Base-by-base conservation (phyloP, 2,888 invertebrate genomes). In the Vandiemenella viatica region DNA sequence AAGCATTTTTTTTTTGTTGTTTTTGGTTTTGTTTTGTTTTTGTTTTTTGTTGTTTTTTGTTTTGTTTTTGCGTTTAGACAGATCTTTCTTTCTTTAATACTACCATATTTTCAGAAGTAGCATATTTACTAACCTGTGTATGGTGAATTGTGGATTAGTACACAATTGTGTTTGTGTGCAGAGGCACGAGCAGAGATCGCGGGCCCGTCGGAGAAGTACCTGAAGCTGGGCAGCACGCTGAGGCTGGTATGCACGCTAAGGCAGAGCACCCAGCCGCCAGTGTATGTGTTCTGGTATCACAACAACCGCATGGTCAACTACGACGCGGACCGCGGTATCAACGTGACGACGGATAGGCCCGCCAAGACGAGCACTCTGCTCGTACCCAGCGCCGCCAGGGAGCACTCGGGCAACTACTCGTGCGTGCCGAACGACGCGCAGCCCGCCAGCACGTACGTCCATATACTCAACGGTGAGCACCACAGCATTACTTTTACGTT, bases 341-440 rank as follows among this genome's bases (percentile, higher is more conserved):
- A 64, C 53, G 74, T 76, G 19, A 67, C 68, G 50, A 69, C 69
- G 23, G 67, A 68, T 42, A 52, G 55, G 16, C 50, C 50, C 23
- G 45, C 50, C 49, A 59, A 60, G 51, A 62, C 60, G 22, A 62
- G 62, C 22, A 58, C 55, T 56, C 57, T 84, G 38, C 48, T 49
- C 43, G 78, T 79, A 58, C 69, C 70, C 0, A 69, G 69, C 0
- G 77, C 80, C 16, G 77, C 78, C 50, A 49, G 49, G 22, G 52
- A 52, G 20, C 87, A 89, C 61, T 84, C 87, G 13, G 89, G 89
- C 7, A 88, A 88, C 67, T 91, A 89, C 65, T 86, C 87, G 32
- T 91, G 91, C 65, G 82, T 83, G 53, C 88, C 90, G 5, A 87
- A 86, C 63, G 90, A 90, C 65, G 88, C 90, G 7, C 82, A 84